phyloP scores from a whole-genome alignment of 2,797 vertebrate species.

The Cuniculus paca region DNA sequence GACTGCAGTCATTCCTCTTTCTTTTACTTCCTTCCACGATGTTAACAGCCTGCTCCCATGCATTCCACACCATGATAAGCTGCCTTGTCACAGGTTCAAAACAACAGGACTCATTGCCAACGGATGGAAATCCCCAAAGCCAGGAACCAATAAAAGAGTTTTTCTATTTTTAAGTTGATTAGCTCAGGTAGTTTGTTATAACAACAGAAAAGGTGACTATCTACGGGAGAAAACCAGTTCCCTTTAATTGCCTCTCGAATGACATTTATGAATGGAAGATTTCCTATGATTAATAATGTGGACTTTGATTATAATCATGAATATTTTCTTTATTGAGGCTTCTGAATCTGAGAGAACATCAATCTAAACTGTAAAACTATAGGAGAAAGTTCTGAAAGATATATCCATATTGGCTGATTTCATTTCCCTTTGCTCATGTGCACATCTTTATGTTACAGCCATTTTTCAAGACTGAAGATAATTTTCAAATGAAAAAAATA shows the following conservation, averaged over 20 bases:
- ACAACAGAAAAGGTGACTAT: neutral
- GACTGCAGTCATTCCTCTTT: neutral
- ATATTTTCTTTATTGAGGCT: neutral
- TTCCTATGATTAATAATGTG: neutral
- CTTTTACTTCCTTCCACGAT: neutral
- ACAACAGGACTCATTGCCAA: neutral
- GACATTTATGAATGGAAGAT: neutral
- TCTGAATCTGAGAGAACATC: neutral
- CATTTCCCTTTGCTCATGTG: neutral
- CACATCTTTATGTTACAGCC: neutral
- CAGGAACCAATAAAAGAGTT: neutral
- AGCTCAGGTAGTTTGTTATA: neutral
- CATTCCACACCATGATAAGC: accelerated
- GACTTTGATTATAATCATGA: neutral
- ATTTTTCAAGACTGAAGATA: conserved; percentile 28
- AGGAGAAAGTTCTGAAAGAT: neutral
- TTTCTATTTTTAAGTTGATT: neutral
- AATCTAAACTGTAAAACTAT: neutral
- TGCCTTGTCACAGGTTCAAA: neutral
- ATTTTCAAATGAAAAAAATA: conserved; percentile 40
- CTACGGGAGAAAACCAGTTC: neutral
- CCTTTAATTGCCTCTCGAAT: neutral
- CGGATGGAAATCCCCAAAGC: too few species aligned
- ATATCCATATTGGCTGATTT: neutral
- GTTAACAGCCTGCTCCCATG: neutral